Percentiles rank a stretch among this genome's conserved stretches.
phyloP scores from a whole-genome alignment of 2,113 vertebrate species.

The Dasyurus viverrinus region DNA sequence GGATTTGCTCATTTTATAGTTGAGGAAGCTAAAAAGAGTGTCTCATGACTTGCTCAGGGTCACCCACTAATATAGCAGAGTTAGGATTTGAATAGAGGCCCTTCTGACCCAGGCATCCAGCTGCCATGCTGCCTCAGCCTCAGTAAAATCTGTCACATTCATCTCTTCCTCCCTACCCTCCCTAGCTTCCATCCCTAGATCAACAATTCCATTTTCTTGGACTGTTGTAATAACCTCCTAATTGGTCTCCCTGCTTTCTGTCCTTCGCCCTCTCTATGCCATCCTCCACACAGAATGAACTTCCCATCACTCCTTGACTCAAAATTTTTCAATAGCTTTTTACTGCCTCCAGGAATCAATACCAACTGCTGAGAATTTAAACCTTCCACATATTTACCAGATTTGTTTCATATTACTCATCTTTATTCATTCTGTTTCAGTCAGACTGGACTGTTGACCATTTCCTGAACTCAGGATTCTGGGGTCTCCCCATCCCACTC shows the following conservation, averaged over 20 bases:
- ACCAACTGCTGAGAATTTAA: not conserved
- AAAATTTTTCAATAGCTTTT: not conserved
- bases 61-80: not conserved
- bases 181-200: not conserved
- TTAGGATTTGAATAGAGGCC: not conserved
- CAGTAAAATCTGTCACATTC: not conserved
- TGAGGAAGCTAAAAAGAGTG: not conserved
- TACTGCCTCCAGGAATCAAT: not conserved
- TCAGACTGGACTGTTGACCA: not conserved
- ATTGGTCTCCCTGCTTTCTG: too few relatives aligned
- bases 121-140: not conserved
- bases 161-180: not conserved
- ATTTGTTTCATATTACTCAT: not conserved
- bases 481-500: too few relatives aligned
- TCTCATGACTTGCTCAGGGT: not conserved
- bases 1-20: not conserved
- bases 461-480: not conserved
- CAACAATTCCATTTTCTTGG: too few relatives aligned
- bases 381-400: not conserved
- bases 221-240: too few relatives aligned
- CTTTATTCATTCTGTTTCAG: not conserved
- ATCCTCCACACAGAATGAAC: not conserved
- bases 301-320: not conserved
- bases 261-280: too few relatives aligned
- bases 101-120: not conserved